These are phyloP conservation scores for Baccha elongata DNA, from an alignment of 2,888 invertebrate genomes.

Conservation along the genomic window DNA sequence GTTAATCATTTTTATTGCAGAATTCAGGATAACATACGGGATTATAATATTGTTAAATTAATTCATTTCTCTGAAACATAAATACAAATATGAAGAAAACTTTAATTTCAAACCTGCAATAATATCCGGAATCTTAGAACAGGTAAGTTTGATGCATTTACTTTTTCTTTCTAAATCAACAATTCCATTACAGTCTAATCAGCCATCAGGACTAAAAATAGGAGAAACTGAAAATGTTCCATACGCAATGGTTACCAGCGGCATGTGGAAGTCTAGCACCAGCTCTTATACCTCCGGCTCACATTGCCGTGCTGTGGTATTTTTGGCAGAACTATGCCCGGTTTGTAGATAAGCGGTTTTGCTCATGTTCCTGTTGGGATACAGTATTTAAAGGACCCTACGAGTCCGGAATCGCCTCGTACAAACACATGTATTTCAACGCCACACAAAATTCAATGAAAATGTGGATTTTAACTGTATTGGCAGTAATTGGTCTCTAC, in stretches of 20 bases:
- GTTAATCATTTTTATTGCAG: too few relatives aligned
- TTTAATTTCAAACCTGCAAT: constrained; percentile 8
- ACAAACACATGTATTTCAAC: constrained; percentile 89
- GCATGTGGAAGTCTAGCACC: constrained; percentile 82
- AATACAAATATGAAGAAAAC: constrained; percentile 48
- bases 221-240: constrained; percentile 77
- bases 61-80: too few relatives aligned
- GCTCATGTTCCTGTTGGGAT: constrained; percentile 90
- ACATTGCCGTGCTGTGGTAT: constrained; percentile 85
- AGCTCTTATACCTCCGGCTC: constrained; percentile 85
- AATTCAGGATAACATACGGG: too few relatives aligned
- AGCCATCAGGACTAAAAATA: background rate
- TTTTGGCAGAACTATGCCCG: constrained; percentile 88
- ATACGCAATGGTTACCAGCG: constrained; percentile 81
- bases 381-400: constrained; percentile 90
- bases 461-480: constrained; percentile 86
- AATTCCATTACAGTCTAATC: constrained; percentile 8
- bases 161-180: background rate
- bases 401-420: constrained; percentile 87
- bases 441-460: constrained; percentile 86
- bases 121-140: constrained; percentile 28
- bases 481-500: constrained; percentile 85
- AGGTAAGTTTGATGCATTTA: constrained; percentile 37
- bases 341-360: constrained; percentile 86
- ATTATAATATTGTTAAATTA: too few relatives aligned